These are phyloP conservation scores for Torymus aiolomorphi DNA, from an alignment of 2,888 invertebrate species.

Conservation along the genomic window DNA sequence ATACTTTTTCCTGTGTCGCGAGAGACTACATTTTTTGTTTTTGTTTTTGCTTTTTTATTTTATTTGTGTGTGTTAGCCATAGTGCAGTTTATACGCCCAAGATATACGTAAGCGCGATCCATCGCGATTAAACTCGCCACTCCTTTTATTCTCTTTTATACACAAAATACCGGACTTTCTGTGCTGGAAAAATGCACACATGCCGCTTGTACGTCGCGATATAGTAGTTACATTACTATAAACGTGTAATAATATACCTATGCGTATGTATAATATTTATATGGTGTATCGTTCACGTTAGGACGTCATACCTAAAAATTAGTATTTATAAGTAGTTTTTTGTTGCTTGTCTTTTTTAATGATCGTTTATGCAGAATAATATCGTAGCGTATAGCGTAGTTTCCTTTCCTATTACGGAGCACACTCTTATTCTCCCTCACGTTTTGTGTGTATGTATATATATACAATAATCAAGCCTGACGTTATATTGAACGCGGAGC, in stretches of 20 bases:
- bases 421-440: constrained; percentile 33
- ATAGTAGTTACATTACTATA: constrained; percentile 62
- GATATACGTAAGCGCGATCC: constrained; percentile 46
- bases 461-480: constrained; percentile 60
- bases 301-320: constrained; percentile 65
- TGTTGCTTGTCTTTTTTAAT: constrained; percentile 36
- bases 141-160: constrained; percentile 65
- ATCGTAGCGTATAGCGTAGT: constrained; percentile 63
- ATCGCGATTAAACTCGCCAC: constrained; percentile 31
- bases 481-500: constrained; percentile 43
- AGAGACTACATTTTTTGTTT: constrained; percentile 56
- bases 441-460: constrained; percentile 57
- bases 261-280: constrained; percentile 68
- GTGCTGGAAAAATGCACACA: constrained; percentile 70
- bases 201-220: constrained; percentile 66
- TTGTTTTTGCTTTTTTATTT: constrained; percentile 33
- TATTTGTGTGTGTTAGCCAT: constrained; percentile 32
- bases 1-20: constrained; percentile 2
- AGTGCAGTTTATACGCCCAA: constrained; percentile 42
- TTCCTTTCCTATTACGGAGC: constrained; percentile 59
- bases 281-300: constrained; percentile 65
- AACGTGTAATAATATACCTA: constrained; percentile 60
- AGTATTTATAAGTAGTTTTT: constrained; percentile 66
- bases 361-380: constrained; percentile 62
- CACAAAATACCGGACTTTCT: constrained; percentile 73